phyloP scores from a whole-genome alignment of 1,140 invertebrate genomes.

The Drosophila varians region DNA sequence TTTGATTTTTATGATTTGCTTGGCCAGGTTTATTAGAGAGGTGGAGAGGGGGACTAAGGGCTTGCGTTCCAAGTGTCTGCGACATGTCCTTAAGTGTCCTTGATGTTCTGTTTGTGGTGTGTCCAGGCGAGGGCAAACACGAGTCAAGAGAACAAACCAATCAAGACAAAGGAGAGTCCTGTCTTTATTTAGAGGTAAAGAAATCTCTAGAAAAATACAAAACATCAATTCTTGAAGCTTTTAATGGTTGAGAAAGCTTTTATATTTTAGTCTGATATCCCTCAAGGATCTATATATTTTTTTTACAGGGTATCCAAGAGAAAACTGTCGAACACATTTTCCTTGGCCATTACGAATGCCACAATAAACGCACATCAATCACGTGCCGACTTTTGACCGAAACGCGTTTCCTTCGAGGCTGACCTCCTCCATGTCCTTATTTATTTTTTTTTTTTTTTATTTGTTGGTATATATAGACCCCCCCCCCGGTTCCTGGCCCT shows the following conservation, averaged over 20 bases:
- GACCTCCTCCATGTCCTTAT: background rate
- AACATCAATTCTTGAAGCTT: too few relatives aligned
- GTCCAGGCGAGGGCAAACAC: slow-evolving; percentile 31
- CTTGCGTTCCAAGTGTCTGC: slow-evolving; percentile 26
- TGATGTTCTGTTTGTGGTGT: slow-evolving; percentile 49
- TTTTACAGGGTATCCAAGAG: background rate
- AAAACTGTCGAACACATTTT: slow-evolving; percentile 34
- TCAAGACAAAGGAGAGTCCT: slow-evolving; percentile 13
- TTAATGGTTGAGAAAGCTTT: background rate
- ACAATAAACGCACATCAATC: slow-evolving; percentile 63
- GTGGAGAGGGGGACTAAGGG: background rate
- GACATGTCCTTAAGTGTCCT: slow-evolving; percentile 58
- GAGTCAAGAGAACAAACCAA: slow-evolving; percentile 18
- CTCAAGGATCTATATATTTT: background rate
- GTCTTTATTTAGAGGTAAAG: too few relatives aligned
- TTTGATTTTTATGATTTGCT: slow-evolving; percentile 60
- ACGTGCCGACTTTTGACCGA: slow-evolving; percentile 39
- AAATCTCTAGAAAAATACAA: too few relatives aligned
- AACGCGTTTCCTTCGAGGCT: slow-evolving; percentile 4
- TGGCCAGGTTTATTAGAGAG: slow-evolving; percentile 51
- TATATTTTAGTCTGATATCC: background rate
- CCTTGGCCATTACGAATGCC: slow-evolving; percentile 25
- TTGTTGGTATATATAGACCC: slow-evolving; percentile 5
- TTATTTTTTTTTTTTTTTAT: background rate
- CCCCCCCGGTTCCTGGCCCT: background rate